Evolutionary conservation across 2,888 invertebrate species (phyloP).

Genomic region (Nephrotoma flavescens): DNA sequence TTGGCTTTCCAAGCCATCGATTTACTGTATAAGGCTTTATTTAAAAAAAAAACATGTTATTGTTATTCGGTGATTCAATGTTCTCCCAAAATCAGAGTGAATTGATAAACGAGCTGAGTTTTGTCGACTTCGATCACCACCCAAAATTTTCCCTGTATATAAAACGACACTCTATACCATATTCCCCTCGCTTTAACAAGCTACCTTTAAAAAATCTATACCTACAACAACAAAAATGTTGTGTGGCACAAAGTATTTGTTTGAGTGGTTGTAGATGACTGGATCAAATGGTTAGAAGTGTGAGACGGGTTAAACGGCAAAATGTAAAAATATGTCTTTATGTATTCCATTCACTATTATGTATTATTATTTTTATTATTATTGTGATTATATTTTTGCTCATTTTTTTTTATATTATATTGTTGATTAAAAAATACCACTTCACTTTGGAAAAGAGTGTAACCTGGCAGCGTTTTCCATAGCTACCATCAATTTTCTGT

Average conservation of each 20-base stretch:
- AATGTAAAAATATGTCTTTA: neutral
- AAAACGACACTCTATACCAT: too few species aligned
- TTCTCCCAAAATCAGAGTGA: too few species aligned
- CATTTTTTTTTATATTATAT: neutral
- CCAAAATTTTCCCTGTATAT: too few species aligned
- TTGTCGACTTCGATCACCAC: too few species aligned
- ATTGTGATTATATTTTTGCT: neutral
- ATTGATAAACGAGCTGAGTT: too few species aligned
- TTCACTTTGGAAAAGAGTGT: neutral
- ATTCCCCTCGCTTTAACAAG: neutral
- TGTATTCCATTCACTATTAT: neutral
- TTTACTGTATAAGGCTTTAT: too few species aligned
- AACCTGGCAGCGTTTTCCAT: neutral
- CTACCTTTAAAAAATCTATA: neutral
- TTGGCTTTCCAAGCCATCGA: too few species aligned
- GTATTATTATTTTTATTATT: neutral
- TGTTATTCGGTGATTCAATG: too few species aligned
- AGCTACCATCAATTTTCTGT: neutral
- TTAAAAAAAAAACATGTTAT: too few species aligned
- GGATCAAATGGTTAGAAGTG: neutral
- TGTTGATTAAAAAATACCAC: neutral
- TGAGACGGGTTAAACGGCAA: neutral
- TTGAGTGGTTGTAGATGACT: neutral
- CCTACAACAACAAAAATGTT: neutral
- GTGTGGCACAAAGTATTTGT: neutral